Conservation (phyloP, 92 coral and sea anemone genomes). For the Phenganax stokvisi region DNA sequence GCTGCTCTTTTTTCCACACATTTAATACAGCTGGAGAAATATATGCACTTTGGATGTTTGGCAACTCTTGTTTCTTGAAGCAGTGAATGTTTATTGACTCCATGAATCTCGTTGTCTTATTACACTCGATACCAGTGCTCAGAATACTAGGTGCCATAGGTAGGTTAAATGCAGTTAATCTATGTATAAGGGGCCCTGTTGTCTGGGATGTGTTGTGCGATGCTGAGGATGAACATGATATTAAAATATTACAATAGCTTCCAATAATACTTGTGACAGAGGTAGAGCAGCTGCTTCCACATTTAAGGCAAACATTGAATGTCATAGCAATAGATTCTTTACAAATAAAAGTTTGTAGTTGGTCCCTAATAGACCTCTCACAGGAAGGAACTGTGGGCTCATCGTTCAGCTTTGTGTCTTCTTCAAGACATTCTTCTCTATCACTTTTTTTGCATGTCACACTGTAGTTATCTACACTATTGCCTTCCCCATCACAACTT, state of each 20-base stretch:
- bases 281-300: not conserved
- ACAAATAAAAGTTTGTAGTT: not conserved
- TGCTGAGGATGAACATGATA: no score
- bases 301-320: not conserved
- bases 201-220: slow-evolving; percentile 25
- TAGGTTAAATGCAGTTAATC: slow-evolving; percentile 33
- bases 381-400: not conserved
- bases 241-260: no score
- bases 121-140: slow-evolving; percentile 24
- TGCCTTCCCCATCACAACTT: not conserved
- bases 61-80: slow-evolving; percentile 37
- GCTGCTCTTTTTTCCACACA: slow-evolving; percentile 35
- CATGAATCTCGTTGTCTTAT: slow-evolving; percentile 34
- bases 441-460: not conserved
- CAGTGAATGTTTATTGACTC: slow-evolving; percentile 28
- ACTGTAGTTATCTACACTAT: not conserved
- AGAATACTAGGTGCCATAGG: slow-evolving; percentile 21
- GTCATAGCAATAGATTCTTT: not conserved
- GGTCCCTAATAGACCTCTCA: not conserved
- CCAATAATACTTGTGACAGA: not conserved
- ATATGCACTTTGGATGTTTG: slow-evolving; percentile 10
- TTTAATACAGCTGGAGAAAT: slow-evolving; percentile 26
- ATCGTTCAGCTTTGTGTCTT: not conserved
- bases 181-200: slow-evolving; percentile 30
- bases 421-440: not conserved